Evolutionary conservation across 2,113 vertebrate genomes (phyloP).

Genomic region (Xenopus tropicalis): UCB_Xtro_10.0 CM004450.2:25329501-25330000

Average conservation of each 20-base stretch:
- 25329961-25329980: too few species aligned
- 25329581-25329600: constrained; percentile 73
- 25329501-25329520: constrained; percentile 91
- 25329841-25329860: constrained; percentile 6
- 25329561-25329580: constrained; percentile 86
- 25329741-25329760: constrained; percentile 73
- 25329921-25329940: background rate
- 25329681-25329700: background rate
- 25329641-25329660: background rate
- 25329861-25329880: background rate
- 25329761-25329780: constrained; percentile 76
- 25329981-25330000: too few species aligned
- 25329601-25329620: background rate
- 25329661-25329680: background rate
- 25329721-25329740: constrained; percentile 82
- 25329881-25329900: too few species aligned
- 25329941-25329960: background rate
- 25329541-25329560: constrained; percentile 89
- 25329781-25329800: constrained; percentile 76
- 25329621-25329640: background rate
- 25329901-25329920: background rate
- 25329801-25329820: constrained; percentile 62
- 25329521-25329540: constrained; percentile 93
- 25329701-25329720: constrained; percentile 61
- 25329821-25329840: constrained; percentile 61